Evolutionary conservation across 1,140 invertebrate species (phyloP).

Genomic region (Ceratoteleas bidentatus): DNA sequence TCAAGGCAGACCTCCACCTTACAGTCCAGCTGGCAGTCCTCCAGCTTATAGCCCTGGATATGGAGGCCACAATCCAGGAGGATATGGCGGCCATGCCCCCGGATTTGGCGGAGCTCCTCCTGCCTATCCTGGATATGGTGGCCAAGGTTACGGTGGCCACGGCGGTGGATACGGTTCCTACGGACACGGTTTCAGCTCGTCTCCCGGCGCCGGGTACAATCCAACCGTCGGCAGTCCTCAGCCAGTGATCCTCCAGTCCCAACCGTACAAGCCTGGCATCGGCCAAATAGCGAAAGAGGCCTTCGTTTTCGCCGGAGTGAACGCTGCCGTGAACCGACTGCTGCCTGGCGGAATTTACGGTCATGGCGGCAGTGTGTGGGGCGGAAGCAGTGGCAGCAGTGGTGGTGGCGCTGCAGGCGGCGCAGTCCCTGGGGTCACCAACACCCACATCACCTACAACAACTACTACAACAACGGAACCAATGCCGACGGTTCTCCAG

Average conservation of each 20-base stretch:
- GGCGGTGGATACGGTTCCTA: constrained; percentile 34
- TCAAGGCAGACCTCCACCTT: constrained; percentile 46
- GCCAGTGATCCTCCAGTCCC: constrained; percentile 70
- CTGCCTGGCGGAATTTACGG: constrained; percentile 78
- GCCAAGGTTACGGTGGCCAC: constrained; percentile 30
- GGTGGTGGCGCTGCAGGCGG: constrained; percentile 25
- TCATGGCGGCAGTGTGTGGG: constrained; percentile 56
- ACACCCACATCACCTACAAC: constrained; percentile 78
- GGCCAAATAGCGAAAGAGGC: constrained; percentile 80
- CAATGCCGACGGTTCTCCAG: constrained; percentile 28
- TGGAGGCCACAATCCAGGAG: constrained; percentile 19
- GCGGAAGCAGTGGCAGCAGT: constrained; percentile 54
- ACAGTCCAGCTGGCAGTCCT: constrained; percentile 43
- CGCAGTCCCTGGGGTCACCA: constrained; percentile 64
- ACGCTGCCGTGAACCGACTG: constrained; percentile 77
- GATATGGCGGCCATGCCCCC: constrained; percentile 14
- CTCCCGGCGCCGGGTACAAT: constrained; percentile 66
- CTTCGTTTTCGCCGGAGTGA: constrained; percentile 79
- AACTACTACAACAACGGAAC: constrained; percentile 79
- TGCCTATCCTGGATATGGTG: constrained; percentile 16
- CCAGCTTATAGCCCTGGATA: constrained; percentile 19
- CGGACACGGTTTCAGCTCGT: constrained; percentile 56
- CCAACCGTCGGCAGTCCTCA: constrained; percentile 72
- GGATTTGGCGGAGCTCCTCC: neutral
- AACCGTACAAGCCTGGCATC: constrained; percentile 74